phyloP scores from a whole-genome alignment of 2,797 vertebrate species.

The Lerista edwardsae region DNA sequence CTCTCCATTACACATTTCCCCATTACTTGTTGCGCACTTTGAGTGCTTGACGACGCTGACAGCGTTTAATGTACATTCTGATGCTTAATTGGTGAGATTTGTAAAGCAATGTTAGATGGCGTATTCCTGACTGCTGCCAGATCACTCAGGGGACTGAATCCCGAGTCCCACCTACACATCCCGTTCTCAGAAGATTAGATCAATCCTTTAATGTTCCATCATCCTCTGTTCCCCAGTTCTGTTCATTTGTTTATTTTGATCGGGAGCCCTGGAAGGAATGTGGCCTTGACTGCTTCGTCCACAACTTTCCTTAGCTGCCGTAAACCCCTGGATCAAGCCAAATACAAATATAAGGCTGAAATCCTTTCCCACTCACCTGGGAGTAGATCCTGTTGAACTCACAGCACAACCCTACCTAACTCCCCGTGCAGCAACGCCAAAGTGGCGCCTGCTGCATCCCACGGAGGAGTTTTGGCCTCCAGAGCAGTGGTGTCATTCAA shows the following conservation, averaged over 20 bases:
- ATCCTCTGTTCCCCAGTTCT: too few species aligned
- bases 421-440: too few species aligned
- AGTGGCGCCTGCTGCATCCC: too few species aligned
- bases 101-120: background rate
- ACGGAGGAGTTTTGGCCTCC: too few species aligned
- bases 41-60: background rate
- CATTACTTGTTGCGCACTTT: background rate
- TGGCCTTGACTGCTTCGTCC: background rate
- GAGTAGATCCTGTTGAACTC: too few species aligned
- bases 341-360: too few species aligned
- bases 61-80: background rate
- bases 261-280: background rate
- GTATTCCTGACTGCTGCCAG: background rate
- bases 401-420: too few species aligned
- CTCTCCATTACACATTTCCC: background rate
- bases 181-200: background rate
- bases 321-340: background rate
- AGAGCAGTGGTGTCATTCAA: too few species aligned
- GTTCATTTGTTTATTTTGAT: background rate
- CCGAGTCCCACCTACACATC: background rate
- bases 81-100: background rate
- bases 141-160: background rate
- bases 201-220: background rate
- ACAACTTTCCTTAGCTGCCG: background rate
- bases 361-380: too few species aligned